Conservation (phyloP, 2,888 invertebrate genomes). For the Hydrotaea diabolus region DNA sequence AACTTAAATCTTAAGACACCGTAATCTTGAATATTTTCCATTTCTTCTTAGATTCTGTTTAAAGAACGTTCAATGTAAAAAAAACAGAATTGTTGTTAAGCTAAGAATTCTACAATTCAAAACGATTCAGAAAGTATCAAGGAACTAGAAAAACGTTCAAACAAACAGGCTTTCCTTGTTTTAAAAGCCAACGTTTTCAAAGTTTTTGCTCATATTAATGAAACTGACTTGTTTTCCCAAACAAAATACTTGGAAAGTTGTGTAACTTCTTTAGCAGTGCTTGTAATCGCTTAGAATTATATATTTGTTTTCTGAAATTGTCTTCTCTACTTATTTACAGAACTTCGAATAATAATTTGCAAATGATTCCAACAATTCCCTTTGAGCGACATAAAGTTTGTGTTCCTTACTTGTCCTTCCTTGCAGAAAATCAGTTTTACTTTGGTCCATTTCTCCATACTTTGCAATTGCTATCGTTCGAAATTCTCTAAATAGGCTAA, state of each 20-base stretch:
- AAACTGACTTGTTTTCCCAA: no score
- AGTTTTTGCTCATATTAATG: no score
- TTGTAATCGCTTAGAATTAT: not conserved
- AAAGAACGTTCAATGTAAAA: not conserved
- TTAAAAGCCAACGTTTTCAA: no score
- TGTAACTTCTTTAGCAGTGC: no score
- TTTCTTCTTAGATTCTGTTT: not conserved
- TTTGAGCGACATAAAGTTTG: no score
- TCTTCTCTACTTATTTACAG: constrained; percentile 6
- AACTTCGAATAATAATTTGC: constrained; percentile 5
- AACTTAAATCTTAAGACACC: constrained; percentile 26
- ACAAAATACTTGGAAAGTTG: no score
- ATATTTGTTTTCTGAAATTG: constrained; percentile 11
- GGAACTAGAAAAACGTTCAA: no score
- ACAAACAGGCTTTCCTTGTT: no score
- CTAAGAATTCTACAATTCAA: not conserved
- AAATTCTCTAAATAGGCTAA: not conserved
- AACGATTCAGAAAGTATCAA: not conserved
- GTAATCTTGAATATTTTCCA: not conserved
- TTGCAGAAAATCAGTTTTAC: not conserved
- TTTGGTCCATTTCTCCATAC: not conserved
- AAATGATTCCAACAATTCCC: not conserved
- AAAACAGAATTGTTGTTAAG: not conserved
- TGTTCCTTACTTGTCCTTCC: not conserved
- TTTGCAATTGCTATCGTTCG: not conserved